These are phyloP conservation scores for Schizotus pectinicornis DNA, from an alignment of 2,888 invertebrate genomes.

Conservation along the genomic window DNA sequence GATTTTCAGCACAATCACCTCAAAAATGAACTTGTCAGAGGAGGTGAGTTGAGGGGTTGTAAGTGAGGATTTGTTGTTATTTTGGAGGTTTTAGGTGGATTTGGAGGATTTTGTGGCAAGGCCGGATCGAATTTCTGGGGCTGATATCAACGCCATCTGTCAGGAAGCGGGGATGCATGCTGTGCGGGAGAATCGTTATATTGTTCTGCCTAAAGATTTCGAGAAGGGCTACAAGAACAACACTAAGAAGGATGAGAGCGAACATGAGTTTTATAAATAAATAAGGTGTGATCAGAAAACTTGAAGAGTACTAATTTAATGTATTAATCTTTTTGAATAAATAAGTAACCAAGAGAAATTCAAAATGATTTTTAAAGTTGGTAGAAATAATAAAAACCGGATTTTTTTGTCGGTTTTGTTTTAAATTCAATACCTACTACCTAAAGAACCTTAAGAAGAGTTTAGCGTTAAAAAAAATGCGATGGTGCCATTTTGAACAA, in stretches of 20 bases:
- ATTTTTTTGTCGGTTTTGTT: no score
- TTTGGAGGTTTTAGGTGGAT: slow-evolving; percentile 71
- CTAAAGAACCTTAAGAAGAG: no score
- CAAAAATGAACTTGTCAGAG: slow-evolving; percentile 96
- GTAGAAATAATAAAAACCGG: no score
- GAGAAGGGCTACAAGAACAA: slow-evolving; percentile 99
- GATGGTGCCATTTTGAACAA: no score
- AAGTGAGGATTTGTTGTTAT: neutral
- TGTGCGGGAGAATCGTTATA: slow-evolving; percentile 98
- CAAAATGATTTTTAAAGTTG: no score
- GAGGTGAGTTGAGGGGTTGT: slow-evolving; percentile 63
- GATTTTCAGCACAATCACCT: slow-evolving; percentile 97
- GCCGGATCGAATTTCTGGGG: slow-evolving; percentile 98
- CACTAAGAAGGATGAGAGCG: slow-evolving; percentile 98
- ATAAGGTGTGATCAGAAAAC: neutral
- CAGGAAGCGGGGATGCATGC: slow-evolving; percentile 99
- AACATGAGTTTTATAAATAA: slow-evolving; percentile 99
- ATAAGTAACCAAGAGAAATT: neutral
- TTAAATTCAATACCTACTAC: no score
- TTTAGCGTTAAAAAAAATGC: no score
- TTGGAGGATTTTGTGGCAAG: slow-evolving; percentile 98
- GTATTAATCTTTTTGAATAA: no score
- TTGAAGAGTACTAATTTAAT: no score
- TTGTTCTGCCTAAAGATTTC: slow-evolving; percentile 98
- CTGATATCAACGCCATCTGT: slow-evolving; percentile 99